phyloP scores from a whole-genome alignment of 2,797 vertebrate species.

The Calcarius lapponicus region DNA sequence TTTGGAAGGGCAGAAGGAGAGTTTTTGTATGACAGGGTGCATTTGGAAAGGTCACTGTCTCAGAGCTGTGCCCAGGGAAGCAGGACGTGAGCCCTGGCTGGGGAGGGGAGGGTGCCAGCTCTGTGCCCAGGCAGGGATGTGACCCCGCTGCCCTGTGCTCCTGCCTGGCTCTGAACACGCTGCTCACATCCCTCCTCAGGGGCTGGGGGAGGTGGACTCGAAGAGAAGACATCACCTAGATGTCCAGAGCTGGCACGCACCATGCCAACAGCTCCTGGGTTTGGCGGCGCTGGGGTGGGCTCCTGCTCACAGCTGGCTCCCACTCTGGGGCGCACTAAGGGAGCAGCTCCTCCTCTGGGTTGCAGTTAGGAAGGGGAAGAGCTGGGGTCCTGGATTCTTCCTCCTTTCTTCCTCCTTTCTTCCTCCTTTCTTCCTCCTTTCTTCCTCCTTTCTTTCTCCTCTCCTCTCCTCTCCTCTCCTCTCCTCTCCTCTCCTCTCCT shows the following conservation, averaged over 20 bases:
- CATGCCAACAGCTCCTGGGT: accelerated
- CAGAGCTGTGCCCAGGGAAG: background rate
- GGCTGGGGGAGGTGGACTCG: accelerated
- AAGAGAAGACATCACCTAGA: background rate
- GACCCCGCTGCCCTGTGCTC: background rate
- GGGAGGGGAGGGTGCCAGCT: accelerated
- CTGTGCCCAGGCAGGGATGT: accelerated
- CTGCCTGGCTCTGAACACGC: accelerated
- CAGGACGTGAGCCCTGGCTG: accelerated
- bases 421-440: background rate
- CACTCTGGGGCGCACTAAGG: too few species aligned
- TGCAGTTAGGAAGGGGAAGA: background rate
- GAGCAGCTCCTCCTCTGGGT: background rate
- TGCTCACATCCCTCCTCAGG: background rate
- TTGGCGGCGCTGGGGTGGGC: accelerated
- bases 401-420: background rate
- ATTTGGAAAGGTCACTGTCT: background rate
- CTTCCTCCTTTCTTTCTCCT: too few species aligned
- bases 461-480: too few species aligned
- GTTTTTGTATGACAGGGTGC: background rate
- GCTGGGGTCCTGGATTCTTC: background rate
- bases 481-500: background rate
- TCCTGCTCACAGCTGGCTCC: accelerated
- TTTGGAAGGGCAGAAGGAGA: background rate
- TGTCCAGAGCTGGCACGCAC: accelerated